phyloP scores from a whole-genome alignment of 2,888 invertebrate genomes.

The Imbricaverruca yamaguchii region DNA sequence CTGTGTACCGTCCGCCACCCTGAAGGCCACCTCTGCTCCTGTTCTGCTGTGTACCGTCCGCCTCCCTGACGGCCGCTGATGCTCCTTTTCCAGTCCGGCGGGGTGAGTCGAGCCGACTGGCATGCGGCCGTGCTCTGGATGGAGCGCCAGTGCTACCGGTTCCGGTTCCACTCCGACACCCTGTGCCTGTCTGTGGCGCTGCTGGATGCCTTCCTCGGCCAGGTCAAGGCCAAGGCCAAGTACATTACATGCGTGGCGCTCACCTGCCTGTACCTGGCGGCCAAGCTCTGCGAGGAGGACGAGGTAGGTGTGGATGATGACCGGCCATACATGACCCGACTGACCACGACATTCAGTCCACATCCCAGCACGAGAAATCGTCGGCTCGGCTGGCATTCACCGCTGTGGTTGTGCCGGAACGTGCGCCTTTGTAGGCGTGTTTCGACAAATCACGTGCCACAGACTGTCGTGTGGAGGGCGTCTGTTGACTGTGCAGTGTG shows the following conservation, averaged over 20 bases:
- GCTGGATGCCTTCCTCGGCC: slow-evolving; percentile 8
- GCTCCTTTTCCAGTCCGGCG: not conserved
- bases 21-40: too few species aligned
- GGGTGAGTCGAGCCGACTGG: not conserved
- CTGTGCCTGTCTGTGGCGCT: slow-evolving; percentile 1
- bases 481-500: too few species aligned
- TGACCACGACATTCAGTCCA: too few species aligned
- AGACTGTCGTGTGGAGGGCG: too few species aligned
- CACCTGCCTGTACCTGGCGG: slow-evolving; percentile 42
- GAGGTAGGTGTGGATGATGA: slow-evolving; percentile 37
- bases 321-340: too few species aligned
- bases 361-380: too few species aligned
- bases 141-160: not conserved
- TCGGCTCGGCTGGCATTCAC: too few species aligned
- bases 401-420: too few species aligned
- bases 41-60: too few species aligned
- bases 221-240: slow-evolving; percentile 34
- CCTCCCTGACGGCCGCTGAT: not conserved
- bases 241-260: slow-evolving; percentile 42
- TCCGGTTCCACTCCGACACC: slow-evolving; percentile 10
- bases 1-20: too few species aligned
- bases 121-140: slow-evolving; percentile 7
- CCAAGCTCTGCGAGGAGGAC: slow-evolving; percentile 44
- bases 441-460: too few species aligned
- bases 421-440: too few species aligned